Evolutionary conservation across 2,888 invertebrate species (phyloP).

Genomic region (Cyrtodaria siliqua): DNA sequence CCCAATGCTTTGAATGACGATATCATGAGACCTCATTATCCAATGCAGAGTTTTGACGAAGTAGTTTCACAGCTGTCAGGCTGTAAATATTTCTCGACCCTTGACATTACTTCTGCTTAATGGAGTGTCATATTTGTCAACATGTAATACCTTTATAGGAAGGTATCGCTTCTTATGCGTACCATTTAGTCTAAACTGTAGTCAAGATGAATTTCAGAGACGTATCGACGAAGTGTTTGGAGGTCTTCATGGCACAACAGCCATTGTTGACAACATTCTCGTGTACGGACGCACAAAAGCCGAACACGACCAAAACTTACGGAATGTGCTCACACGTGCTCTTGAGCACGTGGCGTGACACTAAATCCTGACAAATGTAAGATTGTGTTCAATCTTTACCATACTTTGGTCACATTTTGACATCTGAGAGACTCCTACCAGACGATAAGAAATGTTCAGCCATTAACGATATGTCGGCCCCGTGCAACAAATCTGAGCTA

Average conservation of each 20-base stretch:
- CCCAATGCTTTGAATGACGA: conserved; percentile 8
- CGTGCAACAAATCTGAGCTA: too few species aligned
- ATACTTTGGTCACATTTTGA: too few species aligned
- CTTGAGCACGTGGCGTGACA: conserved; percentile 17
- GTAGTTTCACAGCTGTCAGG: conserved; percentile 5
- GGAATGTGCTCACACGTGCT: conserved; percentile 14
- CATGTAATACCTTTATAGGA: conserved; percentile 47
- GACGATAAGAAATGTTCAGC: too few species aligned
- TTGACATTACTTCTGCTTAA: conserved; percentile 12
- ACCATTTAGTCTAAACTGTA: conserved; percentile 49
- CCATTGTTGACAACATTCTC: conserved; percentile 49
- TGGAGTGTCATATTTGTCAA: conserved; percentile 28
- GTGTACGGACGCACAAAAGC: conserved; percentile 29
- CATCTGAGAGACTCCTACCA: too few species aligned
- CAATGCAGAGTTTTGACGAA: conserved; percentile 12
- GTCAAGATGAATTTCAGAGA: conserved; percentile 49
- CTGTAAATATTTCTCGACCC: conserved; percentile 1
- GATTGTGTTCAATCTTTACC: too few species aligned
- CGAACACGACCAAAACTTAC: conserved; percentile 25
- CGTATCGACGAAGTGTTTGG: conserved; percentile 31
- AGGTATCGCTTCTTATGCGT: conserved; percentile 42
- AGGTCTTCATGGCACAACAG: conserved; percentile 17
- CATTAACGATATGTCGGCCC: too few species aligned
- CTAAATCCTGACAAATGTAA: conserved; percentile 38
- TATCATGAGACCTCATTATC: conserved; percentile 12